These are phyloP conservation scores for Meloidogyne hapla DNA, from an alignment of 1,140 invertebrate species.

Conservation along the genomic window DNA sequence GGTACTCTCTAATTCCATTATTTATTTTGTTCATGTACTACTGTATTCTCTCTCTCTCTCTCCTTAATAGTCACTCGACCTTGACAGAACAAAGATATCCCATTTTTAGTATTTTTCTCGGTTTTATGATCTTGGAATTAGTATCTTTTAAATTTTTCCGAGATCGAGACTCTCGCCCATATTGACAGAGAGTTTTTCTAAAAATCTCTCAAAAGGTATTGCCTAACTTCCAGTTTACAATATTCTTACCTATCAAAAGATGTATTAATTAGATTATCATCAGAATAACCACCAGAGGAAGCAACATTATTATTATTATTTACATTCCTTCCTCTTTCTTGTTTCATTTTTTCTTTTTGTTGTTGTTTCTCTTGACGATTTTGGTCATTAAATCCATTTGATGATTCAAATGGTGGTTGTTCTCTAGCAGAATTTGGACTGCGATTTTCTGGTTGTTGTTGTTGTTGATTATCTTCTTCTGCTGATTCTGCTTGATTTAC, in stretches of 20 bases:
- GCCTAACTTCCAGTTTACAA: no score
- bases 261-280: background rate
- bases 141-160: no score
- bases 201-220: no score
- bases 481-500: slow-evolving; percentile 16
- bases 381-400: background rate
- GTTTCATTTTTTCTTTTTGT: slow-evolving; percentile 5
- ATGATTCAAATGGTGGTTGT: background rate
- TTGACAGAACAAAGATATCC: no score
- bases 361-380: background rate
- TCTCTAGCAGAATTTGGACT: background rate
- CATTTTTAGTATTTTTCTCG: no score
- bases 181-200: no score
- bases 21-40: no score
- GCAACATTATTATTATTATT: slow-evolving; percentile 1
- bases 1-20: no score
- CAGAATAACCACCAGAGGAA: background rate
- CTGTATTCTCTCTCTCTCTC: no score
- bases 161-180: no score
- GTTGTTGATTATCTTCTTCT: slow-evolving; percentile 15
- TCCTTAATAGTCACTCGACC: no score
- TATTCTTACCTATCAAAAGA: background rate
- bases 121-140: no score
- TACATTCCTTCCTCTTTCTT: slow-evolving; percentile 1
- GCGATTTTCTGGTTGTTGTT: background rate